phyloP scores from a whole-genome alignment of 30 jellyfish, hydroid and myxozoan genomes.

The Turritopsis rubra region DNA sequence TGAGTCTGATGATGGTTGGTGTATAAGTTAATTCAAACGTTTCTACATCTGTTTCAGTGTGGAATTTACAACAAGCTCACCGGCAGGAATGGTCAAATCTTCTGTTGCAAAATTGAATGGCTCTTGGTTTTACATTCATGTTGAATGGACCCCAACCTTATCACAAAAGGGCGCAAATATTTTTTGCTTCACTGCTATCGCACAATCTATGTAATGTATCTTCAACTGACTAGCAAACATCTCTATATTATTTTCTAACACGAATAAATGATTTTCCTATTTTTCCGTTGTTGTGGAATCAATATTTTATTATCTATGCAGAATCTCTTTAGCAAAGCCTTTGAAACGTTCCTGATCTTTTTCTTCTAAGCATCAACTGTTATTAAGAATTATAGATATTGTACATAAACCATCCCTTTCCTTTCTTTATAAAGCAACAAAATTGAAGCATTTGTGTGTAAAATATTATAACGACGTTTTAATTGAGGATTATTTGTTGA shows the following conservation, averaged over 20 bases:
- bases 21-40: no score
- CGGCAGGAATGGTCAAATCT: slow-evolving; percentile 8
- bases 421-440: no score
- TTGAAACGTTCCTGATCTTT: no score
- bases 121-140: background rate
- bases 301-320: no score
- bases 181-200: slow-evolving; percentile 9
- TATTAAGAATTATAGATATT: no score
- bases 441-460: background rate
- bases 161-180: background rate
- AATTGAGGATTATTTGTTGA: no score
- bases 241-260: no score
- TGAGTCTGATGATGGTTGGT: no score
- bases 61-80: slow-evolving; percentile 8
- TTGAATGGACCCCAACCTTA: background rate
- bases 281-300: no score
- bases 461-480: background rate
- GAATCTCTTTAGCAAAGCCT: no score
- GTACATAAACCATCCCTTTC: background rate
- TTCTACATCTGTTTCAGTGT: background rate
- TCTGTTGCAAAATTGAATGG: background rate
- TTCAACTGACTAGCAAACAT: background rate
- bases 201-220: background rate
- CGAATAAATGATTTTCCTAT: no score
- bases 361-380: no score